Percentiles rank a stretch among this genome's conserved stretches.
Evolutionary conservation across 1,140 invertebrate species (phyloP).

Genomic region (Condylostylus longicornis): DNA sequence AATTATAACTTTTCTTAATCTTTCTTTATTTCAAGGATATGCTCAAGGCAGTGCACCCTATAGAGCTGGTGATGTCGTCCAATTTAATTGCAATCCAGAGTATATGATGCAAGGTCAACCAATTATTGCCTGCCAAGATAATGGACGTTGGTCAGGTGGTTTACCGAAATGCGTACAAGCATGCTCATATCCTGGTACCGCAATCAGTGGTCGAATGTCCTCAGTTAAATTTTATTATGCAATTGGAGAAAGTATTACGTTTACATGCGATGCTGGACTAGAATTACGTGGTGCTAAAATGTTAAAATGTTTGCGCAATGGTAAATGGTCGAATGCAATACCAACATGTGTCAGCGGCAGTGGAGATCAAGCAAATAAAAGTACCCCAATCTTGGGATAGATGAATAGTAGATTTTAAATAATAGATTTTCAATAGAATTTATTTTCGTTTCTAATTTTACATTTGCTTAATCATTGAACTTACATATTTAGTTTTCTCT

Average conservation of each 20-base stretch:
- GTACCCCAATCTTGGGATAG: too few species aligned
- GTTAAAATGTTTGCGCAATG: constrained; percentile 59
- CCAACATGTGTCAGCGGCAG: constrained; percentile 41
- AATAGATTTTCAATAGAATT: too few species aligned
- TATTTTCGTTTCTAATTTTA: too few species aligned
- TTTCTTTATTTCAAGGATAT: too few species aligned
- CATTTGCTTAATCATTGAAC: too few species aligned
- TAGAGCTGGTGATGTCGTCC: constrained; percentile 65
- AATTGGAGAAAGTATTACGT: constrained; percentile 70
- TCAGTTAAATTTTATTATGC: constrained; percentile 74
- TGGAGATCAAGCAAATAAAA: constrained; percentile 6
- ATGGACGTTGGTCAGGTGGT: constrained; percentile 68
- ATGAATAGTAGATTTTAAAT: too few species aligned
- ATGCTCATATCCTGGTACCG: constrained; percentile 71
- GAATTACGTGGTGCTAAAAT: constrained; percentile 55
- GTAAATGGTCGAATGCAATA: constrained; percentile 72
- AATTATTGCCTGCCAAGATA: constrained; percentile 74
- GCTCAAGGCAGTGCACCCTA: constrained; percentile 55
- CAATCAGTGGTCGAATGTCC: constrained; percentile 68
- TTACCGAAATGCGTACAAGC: constrained; percentile 71
- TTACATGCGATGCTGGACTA: constrained; percentile 65
- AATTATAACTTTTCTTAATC: too few species aligned
- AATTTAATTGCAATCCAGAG: constrained; percentile 72
- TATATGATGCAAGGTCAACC: constrained; percentile 76
- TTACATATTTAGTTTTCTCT: too few species aligned